Evolutionary conservation across 2,113 vertebrate species (phyloP).

Genomic region (Lepisosteus osseus): DNA sequence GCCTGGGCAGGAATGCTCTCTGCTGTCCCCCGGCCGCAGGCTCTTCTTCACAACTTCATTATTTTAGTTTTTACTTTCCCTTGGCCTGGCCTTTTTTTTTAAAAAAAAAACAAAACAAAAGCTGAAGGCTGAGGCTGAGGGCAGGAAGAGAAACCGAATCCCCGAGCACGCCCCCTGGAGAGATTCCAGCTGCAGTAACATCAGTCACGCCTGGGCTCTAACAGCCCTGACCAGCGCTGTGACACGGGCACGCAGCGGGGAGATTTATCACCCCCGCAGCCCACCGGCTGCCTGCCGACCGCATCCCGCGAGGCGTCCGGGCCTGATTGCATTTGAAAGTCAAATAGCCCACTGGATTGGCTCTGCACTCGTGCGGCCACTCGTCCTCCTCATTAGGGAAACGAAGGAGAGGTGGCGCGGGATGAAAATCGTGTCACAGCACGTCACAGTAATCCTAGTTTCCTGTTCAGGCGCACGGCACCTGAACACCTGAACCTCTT

Average conservation of each 20-base stretch:
- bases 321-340: not conserved
- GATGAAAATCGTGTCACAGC: too few relatives aligned
- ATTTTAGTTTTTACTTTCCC: not conserved
- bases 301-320: not conserved
- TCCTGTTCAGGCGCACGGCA: too few relatives aligned
- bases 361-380: not conserved
- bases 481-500: too few relatives aligned
- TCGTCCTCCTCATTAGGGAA: not conserved
- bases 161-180: not conserved
- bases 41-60: not conserved
- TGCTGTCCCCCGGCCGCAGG: not conserved
- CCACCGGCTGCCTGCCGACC: not conserved
- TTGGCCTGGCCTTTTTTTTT: not conserved
- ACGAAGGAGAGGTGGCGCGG: too few relatives aligned
- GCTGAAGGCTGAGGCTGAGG: too few relatives aligned
- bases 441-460: too few relatives aligned
- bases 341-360: not conserved
- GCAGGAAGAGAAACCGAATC: slow-evolving; percentile 10
- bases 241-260: not conserved
- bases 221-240: not conserved
- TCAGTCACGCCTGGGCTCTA: not conserved
- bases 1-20: not conserved
- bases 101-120: not conserved
- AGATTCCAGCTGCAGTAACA: not conserved
- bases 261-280: not conserved